A percentile compares a stretch with the other conserved stretches of the same genome.
phyloP scores from a whole-genome alignment of 2,113 vertebrate species.

The Geococcyx californianus region DNA sequence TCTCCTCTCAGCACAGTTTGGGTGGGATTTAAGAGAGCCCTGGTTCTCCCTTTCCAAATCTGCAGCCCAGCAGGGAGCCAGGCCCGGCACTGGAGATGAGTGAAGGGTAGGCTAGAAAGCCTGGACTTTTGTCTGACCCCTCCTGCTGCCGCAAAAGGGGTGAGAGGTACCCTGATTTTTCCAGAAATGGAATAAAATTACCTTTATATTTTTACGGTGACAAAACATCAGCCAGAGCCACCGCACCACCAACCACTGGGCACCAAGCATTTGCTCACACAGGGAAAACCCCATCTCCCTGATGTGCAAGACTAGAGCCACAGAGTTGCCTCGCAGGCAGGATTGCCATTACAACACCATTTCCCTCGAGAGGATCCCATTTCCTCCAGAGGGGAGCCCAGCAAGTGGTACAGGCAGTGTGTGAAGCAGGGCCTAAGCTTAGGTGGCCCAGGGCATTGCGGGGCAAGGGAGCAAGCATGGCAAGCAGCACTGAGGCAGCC shows the following conservation, averaged over 20 bases:
- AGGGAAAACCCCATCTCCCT: not conserved
- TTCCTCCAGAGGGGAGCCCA: too few species aligned
- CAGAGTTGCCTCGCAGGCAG: too few species aligned
- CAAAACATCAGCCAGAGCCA: not conserved
- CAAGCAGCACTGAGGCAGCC: too few species aligned
- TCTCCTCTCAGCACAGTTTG: not conserved
- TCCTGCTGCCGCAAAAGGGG: not conserved
- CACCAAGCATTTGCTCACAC: not conserved
- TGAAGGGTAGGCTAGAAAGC: rapidly evolving
- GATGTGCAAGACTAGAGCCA: too few species aligned
- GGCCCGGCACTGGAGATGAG: not conserved
- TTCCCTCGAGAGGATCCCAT: too few species aligned
- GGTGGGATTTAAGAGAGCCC: not conserved
- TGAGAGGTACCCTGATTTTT: not conserved
- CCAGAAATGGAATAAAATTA: rapidly evolving
- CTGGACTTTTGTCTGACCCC: not conserved
- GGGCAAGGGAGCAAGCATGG: too few species aligned
- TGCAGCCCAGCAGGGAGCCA: not conserved
- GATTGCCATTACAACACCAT: too few species aligned
- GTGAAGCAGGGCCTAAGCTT: too few species aligned
- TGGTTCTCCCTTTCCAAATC: not conserved
- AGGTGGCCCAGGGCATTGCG: too few species aligned
- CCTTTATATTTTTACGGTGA: not conserved
- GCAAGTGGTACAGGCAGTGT: too few species aligned
- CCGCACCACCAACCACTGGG: not conserved